Evolutionary conservation across 2,888 invertebrate species (phyloP), one percentile per base, ranked within the genome.

Genomic region (Pediacus dermestoides): DNA sequence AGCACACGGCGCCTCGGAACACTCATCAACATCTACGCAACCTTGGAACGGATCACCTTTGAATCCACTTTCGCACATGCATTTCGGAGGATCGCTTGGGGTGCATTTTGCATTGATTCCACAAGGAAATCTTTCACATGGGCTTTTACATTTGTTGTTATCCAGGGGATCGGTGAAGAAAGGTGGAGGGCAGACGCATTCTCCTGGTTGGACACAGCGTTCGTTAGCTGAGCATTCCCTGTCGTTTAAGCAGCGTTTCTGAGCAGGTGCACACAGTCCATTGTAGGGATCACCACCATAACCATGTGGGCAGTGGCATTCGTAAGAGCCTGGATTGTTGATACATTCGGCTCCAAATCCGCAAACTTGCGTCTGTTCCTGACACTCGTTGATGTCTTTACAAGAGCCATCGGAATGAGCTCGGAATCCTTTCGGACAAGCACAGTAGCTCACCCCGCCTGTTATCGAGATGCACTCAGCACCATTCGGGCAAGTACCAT

Each of bases 381-480:
- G 73, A 58, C 92, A 92, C 68, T 92, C 91, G 61, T 92, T 81
- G 30, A 89, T 80, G 65, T 92, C 90, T 64, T 80, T 75, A 60
- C 92, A 92, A n/a, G 85, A 78, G 9, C 90, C 88, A 58, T 90
- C 88, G 1, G 74, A 61, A 38, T 79, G 78, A 12, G 87, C 84
- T 39, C 81, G 78, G 64, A 78, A 91, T 9, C 93, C 92, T 62
- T 87, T 82, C 3, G 92, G 92, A 63, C 93, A 93, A 32, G 92
- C 92, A 58, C 93, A 93, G 63, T 93, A 93, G 64, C 91, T 92
- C 1, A 90, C 86, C 32, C 88, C 88, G 14, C 89, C 89, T 8
- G 91, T 85, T 52, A 92, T 91, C 2, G 86, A 81, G 37, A 93
- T 88, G 59, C 93, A 93, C 61, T 93, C 89, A 1, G 92, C 92